Conservation (phyloP, 2,113 vertebrate genomes). For the Pagrus major region DNA sequence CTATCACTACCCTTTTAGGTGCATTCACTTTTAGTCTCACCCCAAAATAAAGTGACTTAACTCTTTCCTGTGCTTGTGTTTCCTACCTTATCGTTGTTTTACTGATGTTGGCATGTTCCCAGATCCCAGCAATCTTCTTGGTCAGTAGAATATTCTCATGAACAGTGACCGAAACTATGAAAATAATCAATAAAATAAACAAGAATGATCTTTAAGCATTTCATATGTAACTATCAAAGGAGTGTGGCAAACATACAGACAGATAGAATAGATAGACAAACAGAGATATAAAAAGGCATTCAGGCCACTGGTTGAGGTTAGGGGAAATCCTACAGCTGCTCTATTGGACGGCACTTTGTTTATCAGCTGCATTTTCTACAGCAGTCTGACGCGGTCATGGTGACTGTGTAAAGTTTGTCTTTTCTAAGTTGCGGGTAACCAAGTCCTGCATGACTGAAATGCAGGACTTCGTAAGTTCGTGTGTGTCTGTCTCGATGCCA, state of each 20-base stretch:
- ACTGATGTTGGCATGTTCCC: not conserved
- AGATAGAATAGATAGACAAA: slow-evolving; percentile 34
- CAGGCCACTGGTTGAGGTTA: slow-evolving; percentile 50
- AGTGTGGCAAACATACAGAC: not conserved
- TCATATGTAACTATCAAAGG: not conserved
- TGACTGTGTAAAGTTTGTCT: slow-evolving; percentile 78
- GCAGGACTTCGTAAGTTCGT: slow-evolving; percentile 38
- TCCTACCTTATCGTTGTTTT: not conserved
- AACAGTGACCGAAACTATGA: slow-evolving; percentile 6
- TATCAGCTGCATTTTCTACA: slow-evolving; percentile 63
- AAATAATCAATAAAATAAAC: not conserved
- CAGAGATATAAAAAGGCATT: slow-evolving; percentile 54
- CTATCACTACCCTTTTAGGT: not conserved
- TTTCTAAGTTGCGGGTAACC: slow-evolving; percentile 65
- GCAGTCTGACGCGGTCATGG: slow-evolving; percentile 69
- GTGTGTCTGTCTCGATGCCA: slow-evolving; percentile 43
- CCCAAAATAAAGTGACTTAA: not conserved
- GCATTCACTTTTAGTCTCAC: not conserved
- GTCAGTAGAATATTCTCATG: not conserved
- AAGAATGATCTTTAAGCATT: not conserved
- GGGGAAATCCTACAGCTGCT: slow-evolving; percentile 58
- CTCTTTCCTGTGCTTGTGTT: not conserved
- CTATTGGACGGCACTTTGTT: slow-evolving; percentile 60
- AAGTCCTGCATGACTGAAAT: slow-evolving; percentile 32
- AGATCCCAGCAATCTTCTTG: not conserved